Evolutionary conservation across 2,888 invertebrate genomes (phyloP), one percentile per base, ranked within the genome.

Genomic region (Rhabditophanes sp.): DNA sequence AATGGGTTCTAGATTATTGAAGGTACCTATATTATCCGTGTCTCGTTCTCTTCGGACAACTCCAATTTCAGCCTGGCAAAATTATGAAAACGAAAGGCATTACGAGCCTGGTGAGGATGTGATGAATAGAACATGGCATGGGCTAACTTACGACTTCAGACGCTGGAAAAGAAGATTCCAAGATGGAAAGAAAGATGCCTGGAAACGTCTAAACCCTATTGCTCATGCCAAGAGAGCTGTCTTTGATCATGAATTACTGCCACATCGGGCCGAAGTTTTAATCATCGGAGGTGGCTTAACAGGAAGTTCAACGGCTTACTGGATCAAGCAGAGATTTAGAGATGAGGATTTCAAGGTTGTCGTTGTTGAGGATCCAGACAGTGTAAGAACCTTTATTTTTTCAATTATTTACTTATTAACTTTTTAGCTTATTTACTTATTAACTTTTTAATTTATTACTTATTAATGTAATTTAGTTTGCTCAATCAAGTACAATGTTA

Each of bases 251-350:
- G 64, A 65, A 39, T 41, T 65, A 8, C 46, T 62, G 4, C 64
- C 64, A 2, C 49, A 43, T 32, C 45, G 58, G 12, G 42, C 58
- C 3, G 93, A 96, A 69, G 68, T 85, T 46, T 71, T 83, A 1
- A 75, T 96, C 23, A 77, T 96, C 48, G 96, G 96, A 2, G 70
- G 72, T 5, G 87, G 85, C 26, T 76, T 79, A 2, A 77, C 90
- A 29, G 96, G 93, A 0, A 78, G 83, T 25, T 78, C 87, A 0
- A 75, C 79, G 27, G 93, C 93, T 0, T 93, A 79, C 66, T 85
- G 80, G 78, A 63, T 93, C 4, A 85, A 83, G 67, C 73, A 78
- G 45, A 41, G 64, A 7, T 75, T 76, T 65, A 74, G 78, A 2
- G 67, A 69, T n/a, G 73, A 76, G 34, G 80, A 78, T 1, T 67